Evolutionary conservation across 2,113 vertebrate genomes (phyloP), one percentile per base, ranked within the genome.

Genomic region (Aepyceros melampus): DNA sequence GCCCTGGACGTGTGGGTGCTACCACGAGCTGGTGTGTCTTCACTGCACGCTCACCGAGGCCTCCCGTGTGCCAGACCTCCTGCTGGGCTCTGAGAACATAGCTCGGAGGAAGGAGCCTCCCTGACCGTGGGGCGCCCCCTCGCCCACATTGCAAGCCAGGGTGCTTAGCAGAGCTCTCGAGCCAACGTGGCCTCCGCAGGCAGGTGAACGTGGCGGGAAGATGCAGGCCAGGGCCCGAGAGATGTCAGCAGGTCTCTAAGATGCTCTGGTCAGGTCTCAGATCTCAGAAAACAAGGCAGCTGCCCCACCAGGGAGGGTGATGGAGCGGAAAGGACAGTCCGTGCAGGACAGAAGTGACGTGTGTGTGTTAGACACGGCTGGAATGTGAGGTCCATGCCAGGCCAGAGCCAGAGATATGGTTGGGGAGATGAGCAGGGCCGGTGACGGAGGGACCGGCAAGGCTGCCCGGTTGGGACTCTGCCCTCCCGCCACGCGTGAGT

Each of bases 221-320:
- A 21, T 6, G 43, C 15, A 10, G 64, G 40, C 10, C 40, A 16
- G 15, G 62, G 31, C 33, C 84, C 15, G 1, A 23, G 64, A 53
- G 13, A 76, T 2, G 6, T 36, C 40, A n/a, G 27, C 33, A 4
- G 19, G 49, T 40, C n/a, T 2, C 25, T 12, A 13, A 29, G 62
- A 47, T 0, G 14, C 47, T 43, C 58, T 13, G 31, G 60, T 4
- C 74, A 87, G 43, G 27, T 13, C 53, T 4, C 74, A 87, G 43
- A 33, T 16, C 53, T 47, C 19, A 14, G 51, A 53, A 10, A 9
- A 82, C 29, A 5, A 23, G 90, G 87, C 21, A 31, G 47, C 12
- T 3, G 13, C 29, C 64, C 31, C 0, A 0, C 49, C 5, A 3
- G 1, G 23, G 47, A 21, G 3, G 76, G 27, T 1, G 0, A 2